Percentiles rank a stretch among this genome's conserved stretches.
Evolutionary conservation across 1,140 invertebrate species (phyloP).

Genomic region (Hycleus cichorii): DNA sequence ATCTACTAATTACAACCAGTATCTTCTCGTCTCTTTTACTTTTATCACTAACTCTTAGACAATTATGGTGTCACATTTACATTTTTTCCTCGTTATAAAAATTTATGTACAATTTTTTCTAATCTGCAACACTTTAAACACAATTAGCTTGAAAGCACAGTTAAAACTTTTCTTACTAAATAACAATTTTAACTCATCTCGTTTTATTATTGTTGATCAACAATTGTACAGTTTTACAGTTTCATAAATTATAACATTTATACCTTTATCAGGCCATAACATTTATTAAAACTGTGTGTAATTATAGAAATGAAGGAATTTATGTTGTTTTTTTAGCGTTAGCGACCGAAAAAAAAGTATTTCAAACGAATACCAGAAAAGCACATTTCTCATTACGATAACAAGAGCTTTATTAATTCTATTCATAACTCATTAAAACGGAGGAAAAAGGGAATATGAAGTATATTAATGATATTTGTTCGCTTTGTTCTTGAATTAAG

Average conservation of each 20-base stretch:
- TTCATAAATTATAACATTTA: too few relatives aligned
- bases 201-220: too few relatives aligned
- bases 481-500: slow-evolving; percentile 11
- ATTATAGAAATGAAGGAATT: too few relatives aligned
- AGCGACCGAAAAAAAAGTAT: too few relatives aligned
- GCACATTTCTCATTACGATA: background rate
- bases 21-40: slow-evolving; percentile 14
- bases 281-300: too few relatives aligned
- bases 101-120: slow-evolving; percentile 12
- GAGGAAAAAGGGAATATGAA: slow-evolving; percentile 5
- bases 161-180: too few relatives aligned
- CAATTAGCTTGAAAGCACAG: slow-evolving; percentile 8
- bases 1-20: slow-evolving; percentile 16
- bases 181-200: too few relatives aligned
- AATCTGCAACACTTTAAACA: slow-evolving; percentile 10
- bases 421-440: slow-evolving; percentile 5
- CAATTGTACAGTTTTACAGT: too few relatives aligned
- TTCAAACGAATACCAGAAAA: background rate
- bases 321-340: too few relatives aligned
- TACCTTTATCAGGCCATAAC: too few relatives aligned
- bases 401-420: slow-evolving; percentile 12
- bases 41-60: slow-evolving; percentile 14
- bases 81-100: slow-evolving; percentile 14
- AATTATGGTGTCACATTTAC: slow-evolving; percentile 12
- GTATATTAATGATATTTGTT: slow-evolving; percentile 9